Evolutionary conservation across 1,140 invertebrate genomes (phyloP), one percentile per base, ranked within the genome.

Genomic region (Asobara japonica): DNA sequence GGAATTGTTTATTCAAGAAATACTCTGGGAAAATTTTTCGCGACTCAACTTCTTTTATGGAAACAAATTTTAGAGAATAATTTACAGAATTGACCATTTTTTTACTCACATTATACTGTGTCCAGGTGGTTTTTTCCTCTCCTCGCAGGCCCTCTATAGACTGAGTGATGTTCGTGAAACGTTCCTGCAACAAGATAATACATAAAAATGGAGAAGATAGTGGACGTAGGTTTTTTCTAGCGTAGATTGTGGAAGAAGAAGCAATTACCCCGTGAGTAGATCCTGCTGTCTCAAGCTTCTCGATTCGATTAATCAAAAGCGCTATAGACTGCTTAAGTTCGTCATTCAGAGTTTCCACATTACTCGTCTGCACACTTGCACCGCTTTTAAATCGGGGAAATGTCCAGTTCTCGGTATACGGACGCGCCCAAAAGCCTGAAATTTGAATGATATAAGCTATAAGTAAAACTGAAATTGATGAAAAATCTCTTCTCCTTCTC

Each of bases 371-470:
- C 0, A 6, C 10, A 1, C 33, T 10, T n/a, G 45, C 20, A 20
- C 20, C 38, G 31, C 1, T 22, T 0, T 33, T 8, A 33, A 70
- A 45, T 33, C 18, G 7, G 1, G 69, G 36, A 8, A 62, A 66
- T 13, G 66, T 69, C 8, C 77, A 64, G 70, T 65, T 33, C 16
- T 76, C 71, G 25, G 69, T 65, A 51, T 45, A 41, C n/a, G 76
- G 71, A 20, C 80, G 38, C n/a, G 77, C 70, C 81, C 82, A 84
- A 22, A 48, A 78, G 61, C 80, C 84, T 85, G 76, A 74, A 85
- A 84, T 62, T 31, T 48, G 13, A 64, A 65, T 18, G 29, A 33
- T 3, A 65, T 11, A 7, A 72, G 18, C 41, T 22, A 27, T 20
- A 18, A 56, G 10, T 16, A 48, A 68, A n/a, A 30, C 7, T 65